A percentile compares a stretch with the other conserved stretches of the same genome.
Conservation (phyloP, 2,113 vertebrate genomes). For the Vidua chalybeata region DNA sequence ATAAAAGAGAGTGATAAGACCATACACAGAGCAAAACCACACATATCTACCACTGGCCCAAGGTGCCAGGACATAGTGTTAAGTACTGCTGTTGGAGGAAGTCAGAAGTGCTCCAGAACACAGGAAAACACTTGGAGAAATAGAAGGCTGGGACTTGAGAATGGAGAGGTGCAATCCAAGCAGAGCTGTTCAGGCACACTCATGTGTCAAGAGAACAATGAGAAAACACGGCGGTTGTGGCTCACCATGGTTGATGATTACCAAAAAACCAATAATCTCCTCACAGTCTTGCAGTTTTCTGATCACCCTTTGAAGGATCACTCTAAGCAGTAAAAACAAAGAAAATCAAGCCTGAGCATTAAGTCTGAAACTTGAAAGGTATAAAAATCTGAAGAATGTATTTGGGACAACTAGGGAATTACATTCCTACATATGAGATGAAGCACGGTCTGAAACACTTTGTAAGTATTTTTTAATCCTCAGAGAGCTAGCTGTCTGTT, state of each 20-base stretch:
- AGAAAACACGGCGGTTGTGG: neutral
- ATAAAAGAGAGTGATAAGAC: neutral
- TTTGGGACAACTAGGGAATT: neutral
- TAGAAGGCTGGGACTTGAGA: neutral
- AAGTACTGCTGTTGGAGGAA: neutral
- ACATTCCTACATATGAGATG: neutral
- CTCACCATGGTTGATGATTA: neutral
- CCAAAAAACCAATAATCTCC: neutral
- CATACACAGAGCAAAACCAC: neutral
- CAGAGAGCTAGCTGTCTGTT: neutral
- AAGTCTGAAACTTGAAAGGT: neutral
- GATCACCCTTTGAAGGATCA: neutral
- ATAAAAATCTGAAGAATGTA: neutral
- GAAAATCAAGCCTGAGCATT: neutral
- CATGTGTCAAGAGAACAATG: fast-evolving
- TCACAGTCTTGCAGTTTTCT: neutral
- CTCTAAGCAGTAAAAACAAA: neutral
- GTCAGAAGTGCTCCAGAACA: neutral
- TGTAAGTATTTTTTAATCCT: neutral
- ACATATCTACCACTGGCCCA: neutral
- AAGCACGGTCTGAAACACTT: neutral
- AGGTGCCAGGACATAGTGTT: neutral
- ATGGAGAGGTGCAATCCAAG: neutral
- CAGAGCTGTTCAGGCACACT: fast-evolving
- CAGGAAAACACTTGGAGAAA: neutral